Evolutionary conservation across 1,140 invertebrate genomes (phyloP).

Genomic region (Meloidogyne chitwoodi): DNA sequence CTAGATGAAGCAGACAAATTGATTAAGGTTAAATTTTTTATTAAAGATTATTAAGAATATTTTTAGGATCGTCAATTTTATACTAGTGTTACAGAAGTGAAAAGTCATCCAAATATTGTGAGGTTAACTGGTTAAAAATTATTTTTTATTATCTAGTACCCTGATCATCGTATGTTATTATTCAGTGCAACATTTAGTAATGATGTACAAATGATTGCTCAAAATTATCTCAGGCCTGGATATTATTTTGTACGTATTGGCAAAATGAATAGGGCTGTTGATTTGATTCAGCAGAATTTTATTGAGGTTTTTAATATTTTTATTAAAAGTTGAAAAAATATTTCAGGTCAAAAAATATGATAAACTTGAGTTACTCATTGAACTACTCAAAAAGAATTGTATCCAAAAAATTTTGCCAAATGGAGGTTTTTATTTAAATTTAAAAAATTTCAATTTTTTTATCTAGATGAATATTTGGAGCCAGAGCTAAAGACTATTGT

Average conservation of each 20-base stretch:
- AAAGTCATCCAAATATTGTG: background rate
- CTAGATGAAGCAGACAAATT: slow-evolving; percentile 35
- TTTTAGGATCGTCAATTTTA: slow-evolving; percentile 5
- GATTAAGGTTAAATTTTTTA: background rate
- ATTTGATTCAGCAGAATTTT: slow-evolving; percentile 26
- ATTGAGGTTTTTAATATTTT: slow-evolving; percentile 9
- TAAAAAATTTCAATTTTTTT: slow-evolving; percentile 67
- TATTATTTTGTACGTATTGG: slow-evolving; percentile 27
- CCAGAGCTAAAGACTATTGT: slow-evolving; percentile 52
- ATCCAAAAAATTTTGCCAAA: slow-evolving; percentile 4
- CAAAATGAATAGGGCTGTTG: slow-evolving; percentile 19
- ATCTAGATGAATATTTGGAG: slow-evolving; percentile 8
- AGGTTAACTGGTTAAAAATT: background rate
- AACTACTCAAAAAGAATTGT: slow-evolving; percentile 19
- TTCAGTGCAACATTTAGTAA: slow-evolving; percentile 35
- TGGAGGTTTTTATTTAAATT: background rate
- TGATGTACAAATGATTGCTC: slow-evolving; percentile 1
- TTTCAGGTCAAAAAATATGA: slow-evolving; percentile 27
- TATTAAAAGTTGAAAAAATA: slow-evolving; percentile 60
- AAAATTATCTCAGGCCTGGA: slow-evolving; percentile 3
- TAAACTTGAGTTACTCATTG: slow-evolving; percentile 27
- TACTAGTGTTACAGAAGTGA: background rate
- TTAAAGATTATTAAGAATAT: background rate
- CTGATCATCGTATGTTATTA: slow-evolving; percentile 20
- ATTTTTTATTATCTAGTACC: slow-evolving; percentile 14